Evolutionary conservation across 2,797 vertebrate genomes (phyloP).

Genomic region (Dicrostonyx torquatus): DNA sequence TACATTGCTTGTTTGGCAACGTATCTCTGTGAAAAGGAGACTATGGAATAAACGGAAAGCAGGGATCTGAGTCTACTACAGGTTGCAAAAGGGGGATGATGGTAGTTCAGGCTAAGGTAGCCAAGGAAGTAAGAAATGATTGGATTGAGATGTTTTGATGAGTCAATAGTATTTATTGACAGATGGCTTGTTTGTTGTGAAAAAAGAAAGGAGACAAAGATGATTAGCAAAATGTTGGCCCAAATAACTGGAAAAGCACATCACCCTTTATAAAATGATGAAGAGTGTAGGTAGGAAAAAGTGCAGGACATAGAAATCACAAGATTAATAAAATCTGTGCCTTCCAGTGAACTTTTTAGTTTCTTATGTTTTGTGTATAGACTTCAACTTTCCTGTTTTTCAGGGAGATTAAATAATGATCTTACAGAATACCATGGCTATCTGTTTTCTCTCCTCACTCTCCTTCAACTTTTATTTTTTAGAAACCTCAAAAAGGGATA

Average conservation of each 20-base stretch:
- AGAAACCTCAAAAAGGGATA: neutral
- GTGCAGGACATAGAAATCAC: neutral
- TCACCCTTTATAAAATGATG: conserved; percentile 16
- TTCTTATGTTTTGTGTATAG: conserved; percentile 21
- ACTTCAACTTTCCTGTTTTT: conserved; percentile 36
- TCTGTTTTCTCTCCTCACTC: neutral
- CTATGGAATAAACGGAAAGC: neutral
- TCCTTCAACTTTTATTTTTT: neutral
- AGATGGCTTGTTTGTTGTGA: neutral
- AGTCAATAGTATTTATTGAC: conserved; percentile 16
- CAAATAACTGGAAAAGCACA: conserved; percentile 43
- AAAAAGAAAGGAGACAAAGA: neutral
- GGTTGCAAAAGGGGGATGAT: neutral
- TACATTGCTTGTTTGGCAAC: conserved; percentile 35
- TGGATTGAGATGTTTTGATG: conserved; percentile 37
- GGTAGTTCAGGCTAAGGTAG: neutral
- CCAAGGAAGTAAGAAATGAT: neutral
- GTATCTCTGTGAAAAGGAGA: neutral
- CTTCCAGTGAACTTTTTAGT: conserved; percentile 23
- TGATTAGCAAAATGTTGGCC: neutral
- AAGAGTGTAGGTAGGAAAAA: neutral
- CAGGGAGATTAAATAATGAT: conserved; percentile 36
- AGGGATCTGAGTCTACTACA: neutral
- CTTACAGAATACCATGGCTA: neutral
- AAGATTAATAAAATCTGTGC: conserved; percentile 12